Conservation (phyloP, 1,140 invertebrate genomes). For the Parasteatoda tepidariorum region DNA sequence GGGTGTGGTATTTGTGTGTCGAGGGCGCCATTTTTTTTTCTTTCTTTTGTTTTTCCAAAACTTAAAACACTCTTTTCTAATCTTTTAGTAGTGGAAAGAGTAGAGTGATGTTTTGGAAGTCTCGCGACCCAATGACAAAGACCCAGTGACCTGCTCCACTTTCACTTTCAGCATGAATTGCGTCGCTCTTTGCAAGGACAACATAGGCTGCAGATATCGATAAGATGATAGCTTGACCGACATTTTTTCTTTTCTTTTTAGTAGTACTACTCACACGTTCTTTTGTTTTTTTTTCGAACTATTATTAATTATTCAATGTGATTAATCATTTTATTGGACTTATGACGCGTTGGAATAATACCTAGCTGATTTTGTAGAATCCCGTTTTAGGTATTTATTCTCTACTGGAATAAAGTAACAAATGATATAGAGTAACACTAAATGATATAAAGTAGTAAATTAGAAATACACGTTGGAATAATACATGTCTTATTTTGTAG, state of each 20-base stretch:
- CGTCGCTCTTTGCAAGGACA: slow-evolving; percentile 12
- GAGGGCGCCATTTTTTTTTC: slow-evolving; percentile 13
- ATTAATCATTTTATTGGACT: too few species aligned
- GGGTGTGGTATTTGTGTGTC: slow-evolving; percentile 51
- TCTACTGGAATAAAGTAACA: too few species aligned
- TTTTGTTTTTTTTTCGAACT: too few species aligned
- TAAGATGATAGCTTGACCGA: slow-evolving; percentile 26
- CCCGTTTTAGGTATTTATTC: too few species aligned
- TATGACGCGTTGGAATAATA: too few species aligned
- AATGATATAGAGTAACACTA: too few species aligned
- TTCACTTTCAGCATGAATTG: slow-evolving; percentile 38
- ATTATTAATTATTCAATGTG: background rate
- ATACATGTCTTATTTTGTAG: too few species aligned
- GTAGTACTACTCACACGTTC: too few species aligned
- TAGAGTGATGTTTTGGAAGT: background rate
- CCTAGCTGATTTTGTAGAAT: too few species aligned
- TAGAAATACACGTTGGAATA: too few species aligned
- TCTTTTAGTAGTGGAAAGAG: background rate
- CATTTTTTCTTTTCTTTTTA: slow-evolving; percentile 17
- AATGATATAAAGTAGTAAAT: too few species aligned
- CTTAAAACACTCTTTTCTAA: background rate
- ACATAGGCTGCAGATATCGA: slow-evolving; percentile 3
- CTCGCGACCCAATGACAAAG: slow-evolving; percentile 48
- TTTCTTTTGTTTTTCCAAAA: background rate
- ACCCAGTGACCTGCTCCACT: slow-evolving; percentile 59